These are phyloP conservation scores for Ochotona curzoniae DNA, from an alignment of 2,113 vertebrate genomes.

Conservation along the genomic window DNA sequence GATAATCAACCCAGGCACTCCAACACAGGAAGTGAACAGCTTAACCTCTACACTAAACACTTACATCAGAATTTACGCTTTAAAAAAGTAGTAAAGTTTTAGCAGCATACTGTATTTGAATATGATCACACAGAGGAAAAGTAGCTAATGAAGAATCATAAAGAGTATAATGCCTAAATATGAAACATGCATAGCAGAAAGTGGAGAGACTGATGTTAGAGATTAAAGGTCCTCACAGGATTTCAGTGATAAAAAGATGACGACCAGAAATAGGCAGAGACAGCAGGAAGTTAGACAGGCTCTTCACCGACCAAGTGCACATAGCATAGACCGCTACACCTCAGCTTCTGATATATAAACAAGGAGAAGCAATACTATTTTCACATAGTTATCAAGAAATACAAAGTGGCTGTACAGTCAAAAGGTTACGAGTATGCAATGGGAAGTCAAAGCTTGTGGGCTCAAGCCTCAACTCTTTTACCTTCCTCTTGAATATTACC, in stretches of 20 bases:
- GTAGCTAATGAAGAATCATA: background rate
- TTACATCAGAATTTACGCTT: background rate
- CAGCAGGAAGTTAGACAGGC: background rate
- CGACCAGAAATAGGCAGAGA: background rate
- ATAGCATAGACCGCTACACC: background rate
- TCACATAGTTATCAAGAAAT: background rate
- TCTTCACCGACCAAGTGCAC: background rate
- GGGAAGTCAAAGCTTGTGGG: background rate
- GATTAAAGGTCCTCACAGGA: background rate
- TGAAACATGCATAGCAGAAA: background rate
- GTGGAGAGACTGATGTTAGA: background rate
- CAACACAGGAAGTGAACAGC: too few relatives aligned
- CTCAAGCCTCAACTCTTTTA: background rate
- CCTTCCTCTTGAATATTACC: background rate
- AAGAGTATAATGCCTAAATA: background rate
- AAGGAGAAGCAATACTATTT: background rate
- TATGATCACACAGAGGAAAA: background rate
- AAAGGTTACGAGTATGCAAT: background rate
- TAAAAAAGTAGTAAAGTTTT: background rate
- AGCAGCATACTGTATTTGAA: background rate
- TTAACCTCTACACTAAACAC: too few relatives aligned
- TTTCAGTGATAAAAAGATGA: background rate
- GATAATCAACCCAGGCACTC: too few relatives aligned
- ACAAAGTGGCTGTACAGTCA: background rate
- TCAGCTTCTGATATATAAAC: background rate